Evolutionary conservation across 2,113 vertebrate species (phyloP).

Genomic region (Corythornis vintsioides): DNA sequence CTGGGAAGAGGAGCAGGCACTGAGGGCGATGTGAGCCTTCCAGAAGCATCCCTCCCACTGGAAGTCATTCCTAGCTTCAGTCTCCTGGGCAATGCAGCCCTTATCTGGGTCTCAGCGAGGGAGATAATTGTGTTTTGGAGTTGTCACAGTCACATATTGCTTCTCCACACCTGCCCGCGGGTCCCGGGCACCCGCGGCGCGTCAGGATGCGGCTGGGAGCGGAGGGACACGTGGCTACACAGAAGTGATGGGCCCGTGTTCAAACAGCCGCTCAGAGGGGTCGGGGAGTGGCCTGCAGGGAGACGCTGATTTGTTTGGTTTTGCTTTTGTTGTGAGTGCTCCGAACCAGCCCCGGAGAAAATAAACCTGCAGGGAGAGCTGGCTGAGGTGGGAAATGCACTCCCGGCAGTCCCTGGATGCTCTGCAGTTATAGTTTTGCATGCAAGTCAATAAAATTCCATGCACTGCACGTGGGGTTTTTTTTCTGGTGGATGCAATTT

Average conservation of each 20-base stretch:
- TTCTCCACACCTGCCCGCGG: neutral
- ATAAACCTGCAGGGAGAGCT: neutral
- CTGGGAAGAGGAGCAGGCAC: accelerated
- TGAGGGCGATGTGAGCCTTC: accelerated
- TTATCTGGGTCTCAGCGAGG: neutral
- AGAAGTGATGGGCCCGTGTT: neutral
- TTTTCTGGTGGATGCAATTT: slow-evolving; percentile 48
- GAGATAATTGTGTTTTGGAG: neutral
- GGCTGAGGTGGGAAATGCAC: neutral
- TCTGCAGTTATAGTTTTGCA: slow-evolving; percentile 32
- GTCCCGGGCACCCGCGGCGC: neutral
- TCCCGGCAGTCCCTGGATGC: neutral
- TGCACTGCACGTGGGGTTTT: neutral
- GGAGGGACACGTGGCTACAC: neutral
- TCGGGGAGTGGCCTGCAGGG: neutral
- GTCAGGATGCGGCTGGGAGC: neutral
- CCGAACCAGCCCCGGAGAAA: neutral
- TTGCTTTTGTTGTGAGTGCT: neutral
- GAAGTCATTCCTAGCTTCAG: neutral
- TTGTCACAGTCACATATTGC: neutral
- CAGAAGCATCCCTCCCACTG: accelerated
- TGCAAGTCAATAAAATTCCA: slow-evolving; percentile 24
- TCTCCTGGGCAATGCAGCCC: slow-evolving; percentile 36
- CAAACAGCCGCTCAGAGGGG: neutral
- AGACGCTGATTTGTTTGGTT: neutral